These are phyloP conservation scores for Bimastos eiseni DNA, from an alignment of 2,888 invertebrate species.

Conservation along the genomic window DNA sequence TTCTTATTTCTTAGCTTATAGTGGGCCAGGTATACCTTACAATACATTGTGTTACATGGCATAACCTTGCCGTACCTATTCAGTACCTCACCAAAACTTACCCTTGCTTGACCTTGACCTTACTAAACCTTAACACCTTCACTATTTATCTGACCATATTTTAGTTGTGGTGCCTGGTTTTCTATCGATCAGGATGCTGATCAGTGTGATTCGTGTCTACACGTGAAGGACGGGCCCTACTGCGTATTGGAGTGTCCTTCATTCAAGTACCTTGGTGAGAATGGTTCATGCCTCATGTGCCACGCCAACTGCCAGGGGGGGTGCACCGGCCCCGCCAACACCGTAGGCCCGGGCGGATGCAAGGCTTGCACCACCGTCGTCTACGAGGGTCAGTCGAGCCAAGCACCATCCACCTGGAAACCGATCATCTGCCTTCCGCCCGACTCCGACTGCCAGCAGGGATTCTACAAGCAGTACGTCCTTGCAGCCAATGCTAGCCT, in stretches of 20 bases:
- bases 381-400: constrained; percentile 15
- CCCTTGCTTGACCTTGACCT: neutral
- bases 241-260: constrained; percentile 39
- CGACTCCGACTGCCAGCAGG: constrained; percentile 39
- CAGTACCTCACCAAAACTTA: neutral
- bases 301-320: constrained; percentile 79
- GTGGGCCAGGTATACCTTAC: neutral
- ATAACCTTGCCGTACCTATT: neutral
- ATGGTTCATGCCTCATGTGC: constrained; percentile 77
- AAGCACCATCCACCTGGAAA: neutral
- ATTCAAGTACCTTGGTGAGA: constrained; percentile 71
- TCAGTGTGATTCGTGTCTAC: constrained; percentile 71
- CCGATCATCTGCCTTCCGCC: constrained; percentile 32
- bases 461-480: constrained; percentile 27
- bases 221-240: constrained; percentile 39
- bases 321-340: constrained; percentile 70
- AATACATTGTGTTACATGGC: neutral
- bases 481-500: neutral
- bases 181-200: constrained; percentile 69
- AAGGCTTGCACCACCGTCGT: constrained; percentile 78
- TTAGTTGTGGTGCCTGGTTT: neutral
- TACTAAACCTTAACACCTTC: neutral
- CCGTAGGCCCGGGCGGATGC: constrained; percentile 82
- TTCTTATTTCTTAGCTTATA: neutral
- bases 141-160: too few species aligned